Evolutionary conservation across 30 jellyfish, hydroid and myxozoan genomes (phyloP).

Genomic region (Rhopilema esculentum): DNA sequence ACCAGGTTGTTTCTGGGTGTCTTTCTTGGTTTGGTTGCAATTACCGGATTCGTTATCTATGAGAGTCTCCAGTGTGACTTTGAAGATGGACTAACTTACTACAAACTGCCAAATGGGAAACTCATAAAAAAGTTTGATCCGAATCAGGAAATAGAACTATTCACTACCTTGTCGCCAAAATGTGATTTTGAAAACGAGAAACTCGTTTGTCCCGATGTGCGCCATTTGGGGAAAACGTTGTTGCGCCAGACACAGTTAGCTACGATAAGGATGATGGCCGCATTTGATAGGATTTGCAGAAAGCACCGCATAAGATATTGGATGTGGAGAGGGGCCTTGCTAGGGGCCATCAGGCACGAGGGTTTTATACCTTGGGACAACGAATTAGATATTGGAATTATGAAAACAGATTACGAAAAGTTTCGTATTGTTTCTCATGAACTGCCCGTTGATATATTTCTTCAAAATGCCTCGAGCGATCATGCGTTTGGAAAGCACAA

Average conservation of each 20-base stretch:
- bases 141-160: background rate
- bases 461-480: slow-evolving; percentile 78
- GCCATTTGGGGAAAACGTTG: slow-evolving; percentile 84
- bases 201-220: slow-evolving; percentile 82
- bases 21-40: background rate
- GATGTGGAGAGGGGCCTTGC: slow-evolving; percentile 86
- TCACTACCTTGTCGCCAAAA: slow-evolving; percentile 4
- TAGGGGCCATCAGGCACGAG: slow-evolving; percentile 80
- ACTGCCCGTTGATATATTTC: slow-evolving; percentile 82
- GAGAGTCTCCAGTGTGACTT: slow-evolving; percentile 14
- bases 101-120: slow-evolving; percentile 17
- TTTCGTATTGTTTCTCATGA: slow-evolving; percentile 72
- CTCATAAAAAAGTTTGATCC: slow-evolving; percentile 23
- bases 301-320: slow-evolving; percentile 80
- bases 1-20: background rate
- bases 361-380: slow-evolving; percentile 90
- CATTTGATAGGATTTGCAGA: slow-evolving; percentile 74
- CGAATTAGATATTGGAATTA: slow-evolving; percentile 84
- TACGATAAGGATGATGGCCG: slow-evolving; percentile 53
- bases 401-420: slow-evolving; percentile 71
- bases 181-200: slow-evolving; percentile 43
- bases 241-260: slow-evolving; percentile 87
- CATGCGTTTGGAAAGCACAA: slow-evolving; percentile 41
- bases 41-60: background rate
- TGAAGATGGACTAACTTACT: slow-evolving; percentile 27